Conservation (phyloP, 2,888 invertebrate species). For the Tetragonisca angustula region DNA sequence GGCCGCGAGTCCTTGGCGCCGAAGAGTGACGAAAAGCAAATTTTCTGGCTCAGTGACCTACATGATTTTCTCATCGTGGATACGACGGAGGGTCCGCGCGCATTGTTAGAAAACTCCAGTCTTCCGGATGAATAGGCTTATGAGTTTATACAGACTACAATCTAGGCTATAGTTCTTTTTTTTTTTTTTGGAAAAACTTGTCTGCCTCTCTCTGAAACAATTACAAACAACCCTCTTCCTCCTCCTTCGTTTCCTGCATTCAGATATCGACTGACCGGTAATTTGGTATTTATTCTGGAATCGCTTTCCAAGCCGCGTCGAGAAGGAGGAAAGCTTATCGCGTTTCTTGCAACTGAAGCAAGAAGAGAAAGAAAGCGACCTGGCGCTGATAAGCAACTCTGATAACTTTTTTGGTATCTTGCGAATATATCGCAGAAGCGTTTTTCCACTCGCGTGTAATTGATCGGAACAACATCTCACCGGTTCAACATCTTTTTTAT, state of each 20-base stretch:
- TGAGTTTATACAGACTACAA: conserved; percentile 8
- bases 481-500: conserved; percentile 17
- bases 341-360: too few species aligned
- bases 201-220: not conserved
- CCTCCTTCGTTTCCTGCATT: too few species aligned
- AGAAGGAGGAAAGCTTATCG: not conserved
- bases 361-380: not conserved
- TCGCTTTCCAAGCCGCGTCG: not conserved
- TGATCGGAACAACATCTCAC: conserved; percentile 7
- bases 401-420: not conserved
- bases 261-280: too few species aligned
- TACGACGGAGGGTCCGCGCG: not conserved
- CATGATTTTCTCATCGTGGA: conserved; percentile 22
- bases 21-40: conserved; percentile 34
- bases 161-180: not conserved
- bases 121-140: conserved; percentile 24
- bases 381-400: not conserved
- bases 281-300: not conserved
- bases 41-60: conserved; percentile 35
- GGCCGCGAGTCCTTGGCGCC: not conserved
- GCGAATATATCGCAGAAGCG: not conserved
- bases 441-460: conserved; percentile 2
- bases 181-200: not conserved
- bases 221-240: not conserved
- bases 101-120: conserved; percentile 31